Percentiles rank a stretch among this genome's conserved stretches.
Evolutionary conservation across 2,797 vertebrate species (phyloP).

Genomic region (Sebastes ruberrimus): DNA sequence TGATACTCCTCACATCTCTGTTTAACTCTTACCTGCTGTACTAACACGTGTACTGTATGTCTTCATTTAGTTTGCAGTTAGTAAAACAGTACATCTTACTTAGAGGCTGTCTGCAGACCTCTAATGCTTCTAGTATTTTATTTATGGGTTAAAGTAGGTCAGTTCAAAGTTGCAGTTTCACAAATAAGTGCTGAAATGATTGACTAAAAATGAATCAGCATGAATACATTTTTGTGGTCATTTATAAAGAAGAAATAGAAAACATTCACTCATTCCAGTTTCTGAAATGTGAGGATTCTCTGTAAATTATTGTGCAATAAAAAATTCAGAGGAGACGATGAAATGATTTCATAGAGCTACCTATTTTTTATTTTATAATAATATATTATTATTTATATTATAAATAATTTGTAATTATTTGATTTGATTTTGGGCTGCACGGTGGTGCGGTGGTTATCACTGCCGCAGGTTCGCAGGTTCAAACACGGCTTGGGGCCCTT

Average conservation of each 20-base stretch:
- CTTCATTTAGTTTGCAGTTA: not conserved
- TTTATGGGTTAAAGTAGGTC: not conserved
- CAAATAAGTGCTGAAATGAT: not conserved
- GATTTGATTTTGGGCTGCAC: not conserved
- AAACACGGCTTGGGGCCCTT: too few relatives aligned
- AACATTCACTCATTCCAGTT: not conserved
- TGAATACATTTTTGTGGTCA: too few relatives aligned
- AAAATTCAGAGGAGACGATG: not conserved
- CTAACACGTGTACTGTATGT: not conserved
- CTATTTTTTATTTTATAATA: not conserved
- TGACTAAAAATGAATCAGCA: not conserved
- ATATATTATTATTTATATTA: too few relatives aligned
- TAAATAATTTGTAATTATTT: not conserved
- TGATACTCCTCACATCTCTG: not conserved
- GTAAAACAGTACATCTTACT: not conserved
- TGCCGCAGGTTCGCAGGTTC: too few relatives aligned
- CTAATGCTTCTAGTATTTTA: not conserved
- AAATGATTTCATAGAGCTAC: not conserved
- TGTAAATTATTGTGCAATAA: too few relatives aligned
- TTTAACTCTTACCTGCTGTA: not conserved
- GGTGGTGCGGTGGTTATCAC: rapidly evolving
- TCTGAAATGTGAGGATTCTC: not conserved
- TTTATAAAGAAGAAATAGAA: not conserved
- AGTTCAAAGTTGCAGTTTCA: not conserved
- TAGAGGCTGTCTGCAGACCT: not conserved